Evolutionary conservation across 2,888 invertebrate genomes (phyloP).

Genomic region (Leptogaster cylindrica): DNA sequence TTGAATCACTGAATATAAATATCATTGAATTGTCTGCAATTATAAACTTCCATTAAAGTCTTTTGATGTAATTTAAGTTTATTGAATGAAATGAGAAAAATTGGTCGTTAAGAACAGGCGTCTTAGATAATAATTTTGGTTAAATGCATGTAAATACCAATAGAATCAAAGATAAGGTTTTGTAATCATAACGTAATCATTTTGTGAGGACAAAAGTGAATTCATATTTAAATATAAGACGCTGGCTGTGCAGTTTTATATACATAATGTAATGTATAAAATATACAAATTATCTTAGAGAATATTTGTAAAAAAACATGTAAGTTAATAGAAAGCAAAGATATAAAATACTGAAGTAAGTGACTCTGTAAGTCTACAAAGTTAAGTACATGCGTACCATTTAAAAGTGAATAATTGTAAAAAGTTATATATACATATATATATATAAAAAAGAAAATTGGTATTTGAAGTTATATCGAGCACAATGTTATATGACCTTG

Average conservation of each 20-base stretch:
- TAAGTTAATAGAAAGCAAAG: constrained; percentile 11
- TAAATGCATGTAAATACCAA: constrained; percentile 22
- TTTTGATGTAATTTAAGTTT: neutral
- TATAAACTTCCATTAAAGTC: neutral
- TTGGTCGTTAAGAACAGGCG: constrained; percentile 6
- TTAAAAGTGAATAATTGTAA: neutral
- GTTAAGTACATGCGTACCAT: neutral
- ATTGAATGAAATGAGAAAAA: neutral
- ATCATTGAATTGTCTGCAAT: too few species aligned
- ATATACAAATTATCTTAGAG: constrained; percentile 9
- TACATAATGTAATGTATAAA: constrained; percentile 18
- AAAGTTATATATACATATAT: neutral
- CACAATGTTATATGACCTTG: constrained; percentile 1
- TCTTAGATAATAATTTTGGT: constrained; percentile 35
- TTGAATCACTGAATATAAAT: too few species aligned
- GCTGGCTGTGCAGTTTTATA: constrained; percentile 45
- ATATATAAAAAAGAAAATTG: neutral
- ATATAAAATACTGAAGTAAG: constrained; percentile 6
- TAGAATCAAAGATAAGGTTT: constrained; percentile 6
- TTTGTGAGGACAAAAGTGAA: constrained; percentile 4
- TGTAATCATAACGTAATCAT: constrained; percentile 16
- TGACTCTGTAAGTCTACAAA: too few species aligned
- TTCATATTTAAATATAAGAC: constrained; percentile 30
- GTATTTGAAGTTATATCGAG: constrained; percentile 8
- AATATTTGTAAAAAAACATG: constrained; percentile 25